Percentiles rank a stretch among this genome's conserved stretches.
Conservation (phyloP, 1,140 invertebrate genomes). For the Musca domestica region DNA sequence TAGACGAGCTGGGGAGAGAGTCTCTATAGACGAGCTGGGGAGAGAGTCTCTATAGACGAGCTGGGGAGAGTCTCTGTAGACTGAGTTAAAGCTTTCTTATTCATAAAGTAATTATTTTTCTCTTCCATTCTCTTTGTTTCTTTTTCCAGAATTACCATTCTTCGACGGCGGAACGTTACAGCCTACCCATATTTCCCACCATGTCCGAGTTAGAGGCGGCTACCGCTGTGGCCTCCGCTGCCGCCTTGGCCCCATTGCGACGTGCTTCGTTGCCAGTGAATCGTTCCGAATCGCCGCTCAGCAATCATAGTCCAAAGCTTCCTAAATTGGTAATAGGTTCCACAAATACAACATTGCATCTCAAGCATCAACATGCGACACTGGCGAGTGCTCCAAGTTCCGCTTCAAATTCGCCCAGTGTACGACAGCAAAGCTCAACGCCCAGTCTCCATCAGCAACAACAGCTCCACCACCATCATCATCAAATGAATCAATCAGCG, state of each 20-base stretch:
- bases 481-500: constrained; percentile 41
- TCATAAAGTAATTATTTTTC: neutral
- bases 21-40: neutral
- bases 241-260: constrained; percentile 58
- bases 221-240: constrained; percentile 44
- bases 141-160: constrained; percentile 35
- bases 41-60: too few species aligned
- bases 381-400: constrained; percentile 65
- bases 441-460: constrained; percentile 31
- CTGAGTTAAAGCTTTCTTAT: neutral
- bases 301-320: constrained; percentile 65
- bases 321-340: constrained; percentile 58
- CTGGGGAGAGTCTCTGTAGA: too few species aligned
- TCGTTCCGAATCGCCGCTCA: constrained; percentile 72
- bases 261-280: constrained; percentile 72
- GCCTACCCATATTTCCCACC: constrained; percentile 63
- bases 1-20: neutral
- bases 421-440: constrained; percentile 41
- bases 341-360: constrained; percentile 32
- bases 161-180: constrained; percentile 59
- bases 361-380: neutral
- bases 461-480: constrained; percentile 30
- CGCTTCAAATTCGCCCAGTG: constrained; percentile 62
- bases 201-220: constrained; percentile 61
- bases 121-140: neutral